Evolutionary conservation across 2,113 vertebrate species (phyloP).

Genomic region (Microtus montanus): DNA sequence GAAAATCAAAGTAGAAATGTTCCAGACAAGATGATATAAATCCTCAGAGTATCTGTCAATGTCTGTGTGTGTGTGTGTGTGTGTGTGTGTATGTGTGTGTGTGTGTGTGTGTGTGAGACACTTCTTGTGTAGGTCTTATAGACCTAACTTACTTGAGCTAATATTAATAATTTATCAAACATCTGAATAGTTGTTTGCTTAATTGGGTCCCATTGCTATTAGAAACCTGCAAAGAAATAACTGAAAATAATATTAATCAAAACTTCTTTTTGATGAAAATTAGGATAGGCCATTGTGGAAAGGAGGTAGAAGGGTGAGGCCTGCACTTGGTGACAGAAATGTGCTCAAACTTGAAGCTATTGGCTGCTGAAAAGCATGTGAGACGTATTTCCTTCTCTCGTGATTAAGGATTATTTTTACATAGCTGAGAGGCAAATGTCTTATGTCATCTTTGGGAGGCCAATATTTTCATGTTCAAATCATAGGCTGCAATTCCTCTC

Average conservation of each 20-base stretch:
- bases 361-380: not conserved
- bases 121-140: not conserved
- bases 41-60: not conserved
- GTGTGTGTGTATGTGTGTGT: no score
- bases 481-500: not conserved
- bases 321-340: not conserved
- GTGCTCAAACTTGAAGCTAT: not conserved
- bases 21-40: not conserved
- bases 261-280: not conserved
- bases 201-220: not conserved
- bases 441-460: not conserved
- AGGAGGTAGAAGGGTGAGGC: not conserved
- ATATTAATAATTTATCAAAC: not conserved
- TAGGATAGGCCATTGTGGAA: not conserved
- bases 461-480: not conserved
- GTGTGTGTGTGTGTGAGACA: no score
- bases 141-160: not conserved
- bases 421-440: not conserved
- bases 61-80: no score
- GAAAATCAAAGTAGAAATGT: not conserved
- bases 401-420: not conserved
- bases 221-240: not conserved
- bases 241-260: conserved; percentile 18
- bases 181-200: not conserved
- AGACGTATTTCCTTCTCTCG: not conserved